Percentiles rank a stretch among this genome's conserved stretches.
These are phyloP conservation scores for Heteronetta atricapilla DNA, from an alignment of 2,113 vertebrate species.

Conservation along the genomic window DNA sequence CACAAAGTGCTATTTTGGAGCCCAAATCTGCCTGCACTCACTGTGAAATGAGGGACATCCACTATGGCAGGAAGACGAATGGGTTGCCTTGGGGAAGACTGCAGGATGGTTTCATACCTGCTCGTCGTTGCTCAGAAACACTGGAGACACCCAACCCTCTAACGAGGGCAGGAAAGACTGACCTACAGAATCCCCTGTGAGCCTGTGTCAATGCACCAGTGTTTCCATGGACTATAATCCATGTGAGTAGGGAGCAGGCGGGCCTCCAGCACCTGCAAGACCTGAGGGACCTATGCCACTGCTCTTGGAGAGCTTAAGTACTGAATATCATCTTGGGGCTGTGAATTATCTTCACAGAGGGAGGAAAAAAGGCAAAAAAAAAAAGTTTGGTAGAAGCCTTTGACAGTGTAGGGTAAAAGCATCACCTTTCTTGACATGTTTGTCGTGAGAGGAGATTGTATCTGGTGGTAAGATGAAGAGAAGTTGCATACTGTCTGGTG, in stretches of 20 bases:
- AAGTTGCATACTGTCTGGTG: conserved; percentile 1
- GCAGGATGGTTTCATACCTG: background rate
- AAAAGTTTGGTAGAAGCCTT: background rate
- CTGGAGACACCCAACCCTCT: background rate
- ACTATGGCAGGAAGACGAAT: background rate
- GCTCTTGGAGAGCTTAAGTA: background rate
- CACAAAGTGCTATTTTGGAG: background rate
- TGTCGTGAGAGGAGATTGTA: background rate
- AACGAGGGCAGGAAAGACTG: background rate
- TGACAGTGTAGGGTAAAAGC: background rate
- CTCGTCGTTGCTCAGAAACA: background rate
- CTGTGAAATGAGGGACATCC: background rate
- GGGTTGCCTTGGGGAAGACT: background rate
- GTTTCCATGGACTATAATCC: background rate
- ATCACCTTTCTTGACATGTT: conserved; percentile 36
- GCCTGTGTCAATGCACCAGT: background rate
- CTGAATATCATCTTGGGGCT: background rate
- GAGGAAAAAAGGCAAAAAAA: background rate
- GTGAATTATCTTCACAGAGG: background rate
- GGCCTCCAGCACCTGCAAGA: background rate
- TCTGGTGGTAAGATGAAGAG: background rate
- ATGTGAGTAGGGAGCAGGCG: background rate
- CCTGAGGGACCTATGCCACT: background rate
- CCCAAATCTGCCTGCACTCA: background rate
- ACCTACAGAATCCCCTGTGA: background rate